Base-by-base conservation (phyloP, 2,113 vertebrate genomes). In the Dipodomys merriami region DNA sequence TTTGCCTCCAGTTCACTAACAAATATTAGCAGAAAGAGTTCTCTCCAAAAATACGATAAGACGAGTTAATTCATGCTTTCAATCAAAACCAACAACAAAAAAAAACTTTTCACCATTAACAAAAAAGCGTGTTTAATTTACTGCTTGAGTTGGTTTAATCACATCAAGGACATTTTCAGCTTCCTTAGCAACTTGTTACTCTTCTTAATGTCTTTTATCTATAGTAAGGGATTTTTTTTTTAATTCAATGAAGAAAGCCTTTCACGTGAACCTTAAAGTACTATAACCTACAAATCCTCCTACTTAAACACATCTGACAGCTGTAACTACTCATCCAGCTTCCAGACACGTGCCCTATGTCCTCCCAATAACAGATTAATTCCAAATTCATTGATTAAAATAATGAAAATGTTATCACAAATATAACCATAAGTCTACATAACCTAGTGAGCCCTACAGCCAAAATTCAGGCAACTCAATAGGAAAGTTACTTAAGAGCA, bases 131-230 rank as follows among this genome's bases (percentile, higher is more conserved):
- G 57, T 77, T 93, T 95, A 86, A 96, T 77, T 94, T 92, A 69
- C 60, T 91, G 90, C 91, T 72, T 93, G 81, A 93, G 46, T 74
- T 95, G 77, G 62, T 95, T 90, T 92, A 89, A 91, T 92, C 83
- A 86, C 39, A 83, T 91, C 77, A 68, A 93, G 62, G 30, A 96
- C 77, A 73, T 86, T 67, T 93, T 78, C 62, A 87, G 46, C 35
- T 78, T 86, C 65, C 65, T 89, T 77, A 27, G 62, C n/a, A 79
- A 92, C 29, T 80, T 93, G 71, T 35, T 95, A 67, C 27, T 88
- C 57, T 81, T 91, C 53, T 76, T 73, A 62, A 84, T 7, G 7
- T 83, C 49, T 96, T 83, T 83, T 78, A 88, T 65, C 57, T 68
- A 44, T 33, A 90, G 35, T 46, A 49, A 87, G 88, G 6, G 20